Evolutionary conservation across 2,888 invertebrate species (phyloP), one percentile per base, ranked within the genome.

Genomic region (Eupithecia subfuscata): DNA sequence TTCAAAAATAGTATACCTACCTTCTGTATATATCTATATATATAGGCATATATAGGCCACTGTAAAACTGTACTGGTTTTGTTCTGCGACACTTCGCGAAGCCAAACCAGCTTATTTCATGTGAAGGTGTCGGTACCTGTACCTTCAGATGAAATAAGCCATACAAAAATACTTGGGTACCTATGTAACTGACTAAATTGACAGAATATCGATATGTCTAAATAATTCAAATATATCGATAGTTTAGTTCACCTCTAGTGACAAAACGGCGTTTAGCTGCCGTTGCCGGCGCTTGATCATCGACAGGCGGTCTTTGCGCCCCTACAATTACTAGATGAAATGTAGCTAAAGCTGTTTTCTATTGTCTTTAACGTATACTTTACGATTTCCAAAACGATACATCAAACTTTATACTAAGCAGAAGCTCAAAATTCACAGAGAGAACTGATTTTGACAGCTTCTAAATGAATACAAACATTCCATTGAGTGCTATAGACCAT

Each of bases 311-410:
- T 82, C 84, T 84, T 83, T 85, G 86, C 87, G 85, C 86, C 90
- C 87, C 87, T 88, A 86, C 90, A 91, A 91, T 91, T 91, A 91
- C 86, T 84, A 85, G 85, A 89, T 91, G 88, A 91, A 90, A 89
- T 91, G 90, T 90, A 86, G 87, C 85, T 86, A 84, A 85, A 83
- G 84, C 83, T 82, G 86, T 86, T 85, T 83, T 84, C 89, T 89
- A 89, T 89, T 90, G 88, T 88, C 84, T 87, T 75, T 84, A 74
- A 84, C 85, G 84, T 83, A 83, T 83, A 83, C 82, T 82, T 83
- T 84, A 86, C 83, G 83, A 84, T 82, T 83, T 84, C 69, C 63
- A 68, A 69, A 22, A n/a, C 25, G 37, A 45, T 60, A 12, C 73
- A 74, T 71, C 30, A 60, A 69, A 25, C 71, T 67, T 45, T 72